These are phyloP conservation scores for Ectropis crepuscularia DNA, from an alignment of 2,888 invertebrate genomes.

Conservation along the genomic window DNA sequence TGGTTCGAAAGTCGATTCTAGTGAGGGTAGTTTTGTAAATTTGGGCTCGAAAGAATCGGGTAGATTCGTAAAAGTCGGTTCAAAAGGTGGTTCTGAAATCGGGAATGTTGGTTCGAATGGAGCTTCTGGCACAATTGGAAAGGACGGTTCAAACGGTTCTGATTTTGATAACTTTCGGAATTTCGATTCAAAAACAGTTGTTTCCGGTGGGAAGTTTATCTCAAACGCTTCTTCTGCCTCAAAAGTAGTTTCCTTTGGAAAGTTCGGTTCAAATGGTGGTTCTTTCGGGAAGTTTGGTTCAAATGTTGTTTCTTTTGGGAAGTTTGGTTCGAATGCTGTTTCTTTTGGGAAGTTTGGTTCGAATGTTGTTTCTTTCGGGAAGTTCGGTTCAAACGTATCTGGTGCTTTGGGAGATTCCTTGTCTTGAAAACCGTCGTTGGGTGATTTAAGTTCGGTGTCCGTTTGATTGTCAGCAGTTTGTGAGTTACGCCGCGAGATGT, in stretches of 20 bases:
- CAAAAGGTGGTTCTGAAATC: conserved; percentile 1
- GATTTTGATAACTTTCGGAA: conserved; percentile 6
- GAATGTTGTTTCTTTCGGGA: conserved; percentile 56
- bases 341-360: conserved; percentile 44
- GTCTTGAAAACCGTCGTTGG: conserved; percentile 51
- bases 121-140: conserved; percentile 14
- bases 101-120: conserved; percentile 20
- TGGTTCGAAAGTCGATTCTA: conserved; percentile 43
- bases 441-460: conserved; percentile 51
- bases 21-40: conserved; percentile 12
- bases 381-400: conserved; percentile 60
- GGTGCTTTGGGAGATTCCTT: conserved; percentile 53
- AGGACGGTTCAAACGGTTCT: conserved; percentile 1
- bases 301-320: conserved; percentile 17
- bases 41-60: conserved; percentile 6
- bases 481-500: conserved; percentile 50
- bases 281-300: conserved; percentile 22
- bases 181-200: conserved; percentile 2
- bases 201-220: conserved; percentile 14
- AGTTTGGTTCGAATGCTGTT: conserved; percentile 20
- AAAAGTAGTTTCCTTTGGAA: conserved; percentile 21
- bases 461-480: conserved; percentile 44
- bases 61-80: conserved; percentile 11
- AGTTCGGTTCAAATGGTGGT: conserved; percentile 9
- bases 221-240: conserved; percentile 21